Evolutionary conservation across 2,797 vertebrate genomes (phyloP), one percentile per base, ranked within the genome.

Genomic region (Podarcis siculus): DNA sequence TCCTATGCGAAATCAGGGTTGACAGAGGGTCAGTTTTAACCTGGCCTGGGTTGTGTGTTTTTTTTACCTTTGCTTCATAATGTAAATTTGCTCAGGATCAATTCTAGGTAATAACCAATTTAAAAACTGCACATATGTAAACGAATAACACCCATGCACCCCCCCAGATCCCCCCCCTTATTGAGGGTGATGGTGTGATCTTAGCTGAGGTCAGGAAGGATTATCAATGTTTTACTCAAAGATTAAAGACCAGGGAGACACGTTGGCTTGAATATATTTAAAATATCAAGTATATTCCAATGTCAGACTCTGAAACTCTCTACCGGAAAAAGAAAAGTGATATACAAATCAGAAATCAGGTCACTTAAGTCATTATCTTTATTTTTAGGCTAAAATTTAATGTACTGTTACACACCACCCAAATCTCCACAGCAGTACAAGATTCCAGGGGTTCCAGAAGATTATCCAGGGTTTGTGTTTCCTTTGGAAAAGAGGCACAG

Each of bases 211-310:
- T 61, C 32, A 58, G 13, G 45, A 71, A 83, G 45, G 13, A 32
- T 72, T 42, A 58, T 66, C 25, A 69, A 10, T 79, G 27, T 78
- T 39, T 87, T 75, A 64, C 23, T 55, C 13, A 76, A 76, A 76
- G n/a, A 82, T 55, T 55, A 55, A 55, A 4, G 49, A 82, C 13
- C 39, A 79, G 67, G 39, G 27, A 72, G 45, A 84, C 21, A 79
- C 64, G 49, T 3, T 42, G 35, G 45, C 67, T 72, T 27, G 13
- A 30, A 45, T 72, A 35, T 83, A 66, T 73, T 71, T 83, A 23
- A 83, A 78, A 89, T 61, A 83, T 86, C 30, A 73, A 89, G 45
- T 4, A n/a, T 77, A 67, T 81, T 55, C 64, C 35, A 75, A 23
- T 19, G 76, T 39, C 64, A 82, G 72, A 39, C 77, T 21, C 37